Conservation (phyloP, 2,888 invertebrate genomes). For the Clistopyga incitator region DNA sequence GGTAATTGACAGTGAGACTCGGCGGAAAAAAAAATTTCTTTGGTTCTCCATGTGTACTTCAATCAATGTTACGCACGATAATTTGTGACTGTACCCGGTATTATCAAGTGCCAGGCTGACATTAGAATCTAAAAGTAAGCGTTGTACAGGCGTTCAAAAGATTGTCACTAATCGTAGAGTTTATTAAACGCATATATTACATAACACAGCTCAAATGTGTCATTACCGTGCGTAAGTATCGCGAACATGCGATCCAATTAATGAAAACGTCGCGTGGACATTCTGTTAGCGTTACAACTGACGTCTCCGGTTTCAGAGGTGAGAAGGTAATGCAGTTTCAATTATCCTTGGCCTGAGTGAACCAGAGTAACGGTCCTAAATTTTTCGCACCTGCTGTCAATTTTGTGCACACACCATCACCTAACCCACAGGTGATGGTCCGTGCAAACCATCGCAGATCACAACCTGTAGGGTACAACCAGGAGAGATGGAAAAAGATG, state of each 20-base stretch:
- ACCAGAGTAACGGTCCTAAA: conserved; percentile 32
- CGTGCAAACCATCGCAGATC: no score
- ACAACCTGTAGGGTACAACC: background rate
- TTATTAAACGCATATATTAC: conserved; percentile 17
- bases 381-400: conserved; percentile 59
- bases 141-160: conserved; percentile 6
- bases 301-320: background rate
- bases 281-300: background rate
- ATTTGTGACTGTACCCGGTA: conserved; percentile 16
- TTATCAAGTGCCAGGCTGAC: conserved; percentile 8
- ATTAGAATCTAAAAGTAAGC: conserved; percentile 35
- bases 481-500: background rate
- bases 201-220: background rate
- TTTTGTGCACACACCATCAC: conserved; percentile 38
- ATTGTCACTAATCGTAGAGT: conserved; percentile 13
- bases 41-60: background rate
- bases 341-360: background rate
- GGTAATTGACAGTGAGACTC: conserved; percentile 52
- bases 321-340: background rate
- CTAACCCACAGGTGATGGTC: conserved; percentile 36
- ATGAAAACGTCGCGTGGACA: conserved; percentile 7
- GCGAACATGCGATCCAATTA: conserved; percentile 38
- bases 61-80: conserved; percentile 15
- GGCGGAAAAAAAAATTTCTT: conserved; percentile 19
- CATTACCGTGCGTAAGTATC: conserved; percentile 5